A percentile compares a stretch with the other conserved stretches of the same genome.
phyloP scores from a whole-genome alignment of 2,113 vertebrate species.

The Cochlearius cochlearius region DNA sequence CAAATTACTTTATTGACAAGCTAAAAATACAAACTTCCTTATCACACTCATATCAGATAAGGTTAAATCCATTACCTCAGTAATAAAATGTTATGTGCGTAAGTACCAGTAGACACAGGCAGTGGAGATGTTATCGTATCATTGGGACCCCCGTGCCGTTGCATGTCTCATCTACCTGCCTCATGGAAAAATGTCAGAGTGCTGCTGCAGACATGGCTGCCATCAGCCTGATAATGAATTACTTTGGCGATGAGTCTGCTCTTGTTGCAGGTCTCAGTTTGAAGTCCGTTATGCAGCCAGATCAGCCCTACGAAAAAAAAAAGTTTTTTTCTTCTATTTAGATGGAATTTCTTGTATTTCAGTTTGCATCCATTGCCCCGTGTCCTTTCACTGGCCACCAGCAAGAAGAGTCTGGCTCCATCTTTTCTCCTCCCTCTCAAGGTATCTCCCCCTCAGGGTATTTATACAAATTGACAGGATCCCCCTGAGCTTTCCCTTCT shows the following conservation, averaged over 20 bases:
- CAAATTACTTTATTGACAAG: constrained; percentile 31
- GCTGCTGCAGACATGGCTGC: neutral
- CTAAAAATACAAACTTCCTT: constrained; percentile 31
- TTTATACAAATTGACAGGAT: neutral
- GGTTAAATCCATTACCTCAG: constrained; percentile 28
- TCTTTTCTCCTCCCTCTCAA: neutral
- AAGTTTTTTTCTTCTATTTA: accelerated
- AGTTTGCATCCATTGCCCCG: neutral
- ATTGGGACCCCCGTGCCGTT: neutral
- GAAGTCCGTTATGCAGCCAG: neutral
- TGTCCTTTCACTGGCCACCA: neutral
- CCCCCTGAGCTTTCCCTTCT: neutral
- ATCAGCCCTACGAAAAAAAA: neutral
- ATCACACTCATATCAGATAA: constrained; percentile 29
- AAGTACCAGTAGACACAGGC: constrained; percentile 12
- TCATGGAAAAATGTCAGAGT: constrained; percentile 24
- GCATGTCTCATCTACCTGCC: neutral
- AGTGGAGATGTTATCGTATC: constrained; percentile 3
- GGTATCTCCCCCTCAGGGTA: no score
- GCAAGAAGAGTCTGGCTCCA: neutral
- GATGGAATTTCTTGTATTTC: neutral
- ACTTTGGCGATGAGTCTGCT: neutral
- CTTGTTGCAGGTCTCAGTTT: neutral
- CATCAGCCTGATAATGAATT: neutral
- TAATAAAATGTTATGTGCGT: constrained; percentile 14